phyloP scores from a whole-genome alignment of 2,888 invertebrate species.

The Cancer borealis region DNA sequence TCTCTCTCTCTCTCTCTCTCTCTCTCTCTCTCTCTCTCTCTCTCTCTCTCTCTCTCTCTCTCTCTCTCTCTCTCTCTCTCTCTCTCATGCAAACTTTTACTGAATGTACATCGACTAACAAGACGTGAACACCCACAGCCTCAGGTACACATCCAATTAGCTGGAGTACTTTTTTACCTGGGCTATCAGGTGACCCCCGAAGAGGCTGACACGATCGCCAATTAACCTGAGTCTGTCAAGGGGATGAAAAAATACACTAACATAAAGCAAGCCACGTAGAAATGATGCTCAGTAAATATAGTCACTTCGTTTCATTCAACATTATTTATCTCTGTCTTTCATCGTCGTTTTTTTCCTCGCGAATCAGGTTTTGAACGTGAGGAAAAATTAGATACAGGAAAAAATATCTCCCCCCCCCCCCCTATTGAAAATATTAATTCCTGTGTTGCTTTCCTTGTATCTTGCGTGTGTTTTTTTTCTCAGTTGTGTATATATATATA shows the following conservation, averaged over 20 bases:
- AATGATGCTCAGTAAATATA: too few relatives aligned
- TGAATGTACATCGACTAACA: not conserved
- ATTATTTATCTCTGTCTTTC: not conserved
- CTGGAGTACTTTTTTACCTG: constrained; percentile 18
- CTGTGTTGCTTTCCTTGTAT: not conserved
- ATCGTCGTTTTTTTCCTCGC: too few relatives aligned
- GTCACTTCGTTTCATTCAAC: not conserved
- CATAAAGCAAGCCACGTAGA: too few relatives aligned
- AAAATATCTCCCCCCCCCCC: not conserved
- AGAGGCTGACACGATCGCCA: not conserved
- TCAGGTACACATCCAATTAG: not conserved
- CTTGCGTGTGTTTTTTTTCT: not conserved
- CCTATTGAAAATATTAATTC: not conserved
- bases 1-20: not conserved
- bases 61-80: too few relatives aligned
- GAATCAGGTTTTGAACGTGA: too few relatives aligned
- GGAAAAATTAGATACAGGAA: too few relatives aligned
- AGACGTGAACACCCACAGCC: not conserved
- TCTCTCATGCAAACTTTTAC: not conserved
- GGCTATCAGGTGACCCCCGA: not conserved
- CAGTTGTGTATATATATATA: too few relatives aligned
- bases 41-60: too few relatives aligned
- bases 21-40: too few relatives aligned
- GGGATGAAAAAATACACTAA: not conserved
- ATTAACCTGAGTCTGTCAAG: not conserved